phyloP scores from a whole-genome alignment of 1,140 invertebrate genomes.

The Drosophila grimshawi region DNA sequence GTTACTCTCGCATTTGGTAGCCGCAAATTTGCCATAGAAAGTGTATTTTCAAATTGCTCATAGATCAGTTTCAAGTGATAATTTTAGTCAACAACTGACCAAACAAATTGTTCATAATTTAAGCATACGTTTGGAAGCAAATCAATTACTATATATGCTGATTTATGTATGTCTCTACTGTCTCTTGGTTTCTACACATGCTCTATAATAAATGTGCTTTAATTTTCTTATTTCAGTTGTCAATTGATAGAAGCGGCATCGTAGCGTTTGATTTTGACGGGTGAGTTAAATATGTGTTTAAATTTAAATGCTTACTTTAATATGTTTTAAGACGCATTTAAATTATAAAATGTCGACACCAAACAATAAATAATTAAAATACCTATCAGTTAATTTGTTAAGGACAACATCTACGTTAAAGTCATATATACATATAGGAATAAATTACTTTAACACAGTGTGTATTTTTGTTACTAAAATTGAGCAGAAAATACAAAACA shows the following conservation, averaged over 20 bases:
- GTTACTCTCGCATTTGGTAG: slow-evolving; percentile 15
- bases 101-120: slow-evolving; percentile 53
- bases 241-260: slow-evolving; percentile 23
- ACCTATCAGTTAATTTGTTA: no score
- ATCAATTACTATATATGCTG: slow-evolving; percentile 11
- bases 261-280: slow-evolving; percentile 25
- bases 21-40: slow-evolving; percentile 77
- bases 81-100: slow-evolving; percentile 62
- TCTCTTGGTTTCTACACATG: background rate
- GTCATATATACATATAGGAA: no score
- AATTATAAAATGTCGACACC: background rate
- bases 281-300: slow-evolving; percentile 42
- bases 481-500: no score
- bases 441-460: no score
- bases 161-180: slow-evolving; percentile 19
- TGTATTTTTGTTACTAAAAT: no score
- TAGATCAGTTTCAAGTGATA: slow-evolving; percentile 71
- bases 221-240: slow-evolving; percentile 51
- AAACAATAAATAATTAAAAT: no score
- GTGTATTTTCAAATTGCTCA: slow-evolving; percentile 55
- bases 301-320: background rate
- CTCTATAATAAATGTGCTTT: slow-evolving; percentile 19
- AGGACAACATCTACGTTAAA: no score
- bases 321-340: background rate
- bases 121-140: slow-evolving; percentile 4